Evolutionary conservation across 2,113 vertebrate species (phyloP), one percentile per base, ranked within the genome.

Genomic region (Microcebus murinus): DNA sequence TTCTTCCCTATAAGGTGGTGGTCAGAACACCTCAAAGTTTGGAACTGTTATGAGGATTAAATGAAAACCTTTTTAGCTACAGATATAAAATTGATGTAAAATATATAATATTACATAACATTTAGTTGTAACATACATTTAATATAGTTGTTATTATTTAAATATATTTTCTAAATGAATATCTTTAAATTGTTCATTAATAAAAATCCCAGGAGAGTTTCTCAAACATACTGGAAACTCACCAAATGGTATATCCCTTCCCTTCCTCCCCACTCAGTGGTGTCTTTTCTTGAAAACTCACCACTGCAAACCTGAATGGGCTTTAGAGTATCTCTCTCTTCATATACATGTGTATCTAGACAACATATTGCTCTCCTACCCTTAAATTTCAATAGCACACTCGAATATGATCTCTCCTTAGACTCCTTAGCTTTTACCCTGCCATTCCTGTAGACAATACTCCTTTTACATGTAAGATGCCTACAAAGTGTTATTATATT

Each of bases 401-500:
- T 87, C 14, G n/a, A 31, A 9, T 31, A 2, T n/a, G 20, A 68
- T 25, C 39, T 92, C n/a, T 74, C 55, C 52, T 94, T 76, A 80
- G 50, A 52, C 18, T 50, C 23, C 20, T 93, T 91, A 87, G 73
- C 36, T 93, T 95, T 93, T 90, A 48, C 34, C 34, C 23, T 76
- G 39, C 36, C 25, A 65, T 48, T 63, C 18, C 55, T 77, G 1
- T 17, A 83, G 76, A 79, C 42, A 67, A 36, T 23, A 6, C 85
- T 80, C 34, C 31, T 92, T 80, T 90, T n/a, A 80, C 29, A 52
- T 31, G 34, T 57, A 68, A 57, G 21, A 57, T 45, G 29, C 10
- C 70, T 59, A 76, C n/a, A 92, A 50, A 59, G 63, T 85, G 23
- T 45, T 45, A 4, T 79, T 50, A 29, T 2, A 61, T 29, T 81